These are phyloP conservation scores for Holothuria leucospilota DNA, from an alignment of 53 echinoderm and acorn worm species.

Conservation along the genomic window DNA sequence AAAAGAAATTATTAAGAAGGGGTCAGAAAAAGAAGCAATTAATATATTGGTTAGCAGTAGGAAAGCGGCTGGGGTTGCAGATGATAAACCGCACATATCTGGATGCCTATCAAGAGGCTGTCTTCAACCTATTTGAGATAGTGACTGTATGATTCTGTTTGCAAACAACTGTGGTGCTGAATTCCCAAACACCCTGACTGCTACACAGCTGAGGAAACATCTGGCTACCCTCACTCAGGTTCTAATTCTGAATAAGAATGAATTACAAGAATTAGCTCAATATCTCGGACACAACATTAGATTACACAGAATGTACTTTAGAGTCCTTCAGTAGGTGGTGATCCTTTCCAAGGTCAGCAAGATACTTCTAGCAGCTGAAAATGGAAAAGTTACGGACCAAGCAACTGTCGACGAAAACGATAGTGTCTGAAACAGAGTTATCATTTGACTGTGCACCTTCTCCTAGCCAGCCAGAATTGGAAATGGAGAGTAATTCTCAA, in stretches of 20 bases:
- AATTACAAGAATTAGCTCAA: constrained; percentile 40
- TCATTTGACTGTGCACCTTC: neutral
- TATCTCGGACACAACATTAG: constrained; percentile 36
- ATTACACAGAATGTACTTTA: constrained; percentile 40
- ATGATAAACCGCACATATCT: constrained; percentile 37
- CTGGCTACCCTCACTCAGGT: constrained; percentile 35
- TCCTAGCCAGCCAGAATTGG: neutral
- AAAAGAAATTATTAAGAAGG: constrained; percentile 33
- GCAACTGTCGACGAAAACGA: neutral
- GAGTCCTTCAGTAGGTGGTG: constrained; percentile 14
- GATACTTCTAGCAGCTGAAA: constrained; percentile 8
- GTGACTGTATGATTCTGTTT: constrained; percentile 30
- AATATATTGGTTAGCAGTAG: constrained; percentile 2
- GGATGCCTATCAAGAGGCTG: constrained; percentile 28
- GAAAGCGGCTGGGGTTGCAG: constrained; percentile 24
- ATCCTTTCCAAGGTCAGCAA: constrained; percentile 14
- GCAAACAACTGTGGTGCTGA: constrained; percentile 24
- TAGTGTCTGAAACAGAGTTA: constrained; percentile 16
- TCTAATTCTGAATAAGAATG: constrained; percentile 18
- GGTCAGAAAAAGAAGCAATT: constrained; percentile 22
- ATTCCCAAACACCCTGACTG: constrained; percentile 15
- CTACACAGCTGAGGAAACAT: constrained; percentile 39
- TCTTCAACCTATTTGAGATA: constrained; percentile 5
- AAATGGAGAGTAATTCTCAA: neutral
- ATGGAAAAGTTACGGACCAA: constrained; percentile 30